These are phyloP conservation scores for Lottia gigantea DNA, from an alignment of 2,888 invertebrate species.

Conservation along the genomic window DNA sequence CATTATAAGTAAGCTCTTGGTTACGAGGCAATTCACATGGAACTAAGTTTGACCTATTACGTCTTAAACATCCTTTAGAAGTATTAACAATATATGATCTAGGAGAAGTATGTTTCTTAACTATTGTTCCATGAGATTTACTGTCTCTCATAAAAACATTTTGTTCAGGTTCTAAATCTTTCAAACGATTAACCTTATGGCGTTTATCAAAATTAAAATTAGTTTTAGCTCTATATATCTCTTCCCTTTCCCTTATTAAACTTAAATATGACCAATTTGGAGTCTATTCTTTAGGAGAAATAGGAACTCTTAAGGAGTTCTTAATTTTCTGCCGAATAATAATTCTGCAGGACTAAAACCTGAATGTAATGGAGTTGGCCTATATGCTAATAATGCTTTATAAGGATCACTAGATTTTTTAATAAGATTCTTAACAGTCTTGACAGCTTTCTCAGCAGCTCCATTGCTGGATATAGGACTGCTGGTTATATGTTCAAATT, in stretches of 20 bases:
- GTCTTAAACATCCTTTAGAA: not conserved
- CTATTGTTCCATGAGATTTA: not conserved
- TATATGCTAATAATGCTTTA: conserved; percentile 18
- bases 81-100: not conserved
- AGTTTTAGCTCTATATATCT: not conserved
- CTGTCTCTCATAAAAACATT: not conserved
- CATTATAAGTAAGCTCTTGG: no score
- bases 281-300: not conserved
- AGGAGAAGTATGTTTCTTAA: not conserved
- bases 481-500: not conserved
- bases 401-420: conserved; percentile 16
- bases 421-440: not conserved
- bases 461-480: not conserved
- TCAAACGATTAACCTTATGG: not conserved
- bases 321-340: conserved; percentile 18
- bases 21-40: no score
- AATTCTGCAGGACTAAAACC: conserved; percentile 18
- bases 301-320: conserved; percentile 11
- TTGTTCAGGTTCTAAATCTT: not conserved
- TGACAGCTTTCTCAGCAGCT: not conserved
- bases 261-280: conserved; percentile 19
- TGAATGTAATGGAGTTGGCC: conserved; percentile 15
- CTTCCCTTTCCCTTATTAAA: conserved; percentile 15
- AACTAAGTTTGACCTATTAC: not conserved
- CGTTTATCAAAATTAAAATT: not conserved